phyloP scores from a whole-genome alignment of 1,140 invertebrate genomes.

The Anoplophora glabripennis region DNA sequence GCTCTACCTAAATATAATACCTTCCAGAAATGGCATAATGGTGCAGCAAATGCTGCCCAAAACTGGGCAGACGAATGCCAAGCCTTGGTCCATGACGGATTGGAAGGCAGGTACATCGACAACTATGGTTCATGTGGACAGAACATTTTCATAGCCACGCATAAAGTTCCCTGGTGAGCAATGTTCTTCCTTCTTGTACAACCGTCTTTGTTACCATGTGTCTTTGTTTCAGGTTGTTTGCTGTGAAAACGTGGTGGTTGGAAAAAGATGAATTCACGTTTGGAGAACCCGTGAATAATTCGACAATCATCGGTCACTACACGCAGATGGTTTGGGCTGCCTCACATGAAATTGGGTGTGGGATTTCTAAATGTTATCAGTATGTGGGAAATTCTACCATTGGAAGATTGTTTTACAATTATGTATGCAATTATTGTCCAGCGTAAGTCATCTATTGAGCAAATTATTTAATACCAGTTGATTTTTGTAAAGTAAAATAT shows the following conservation, averaged over 20 bases:
- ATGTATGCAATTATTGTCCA: constrained; percentile 86
- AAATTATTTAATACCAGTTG: too few relatives aligned
- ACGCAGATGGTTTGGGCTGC: constrained; percentile 83
- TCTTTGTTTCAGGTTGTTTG: constrained; percentile 65
- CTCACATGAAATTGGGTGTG: constrained; percentile 75
- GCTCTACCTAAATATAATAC: neutral
- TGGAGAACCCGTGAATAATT: constrained; percentile 59
- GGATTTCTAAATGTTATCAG: constrained; percentile 65
- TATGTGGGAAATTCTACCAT: constrained; percentile 30
- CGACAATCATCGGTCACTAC: constrained; percentile 72
- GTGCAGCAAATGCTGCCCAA: constrained; percentile 68
- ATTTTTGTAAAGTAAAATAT: too few relatives aligned
- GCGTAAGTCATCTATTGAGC: constrained; percentile 70
- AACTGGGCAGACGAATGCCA: constrained; percentile 70
- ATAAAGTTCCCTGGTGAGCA: constrained; percentile 77
- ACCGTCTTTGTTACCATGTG: neutral
- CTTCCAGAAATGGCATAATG: constrained; percentile 69
- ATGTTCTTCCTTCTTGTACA: constrained; percentile 9
- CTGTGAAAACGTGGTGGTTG: constrained; percentile 74
- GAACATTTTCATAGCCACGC: constrained; percentile 79
- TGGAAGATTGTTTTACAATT: constrained; percentile 68
- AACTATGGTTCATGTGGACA: constrained; percentile 74
- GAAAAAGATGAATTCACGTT: constrained; percentile 75
- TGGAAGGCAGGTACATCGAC: constrained; percentile 62
- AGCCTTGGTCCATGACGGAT: constrained; percentile 68